Evolutionary conservation across 2,888 invertebrate species (phyloP).

Genomic region (Zhuqinia jingwanae): DNA sequence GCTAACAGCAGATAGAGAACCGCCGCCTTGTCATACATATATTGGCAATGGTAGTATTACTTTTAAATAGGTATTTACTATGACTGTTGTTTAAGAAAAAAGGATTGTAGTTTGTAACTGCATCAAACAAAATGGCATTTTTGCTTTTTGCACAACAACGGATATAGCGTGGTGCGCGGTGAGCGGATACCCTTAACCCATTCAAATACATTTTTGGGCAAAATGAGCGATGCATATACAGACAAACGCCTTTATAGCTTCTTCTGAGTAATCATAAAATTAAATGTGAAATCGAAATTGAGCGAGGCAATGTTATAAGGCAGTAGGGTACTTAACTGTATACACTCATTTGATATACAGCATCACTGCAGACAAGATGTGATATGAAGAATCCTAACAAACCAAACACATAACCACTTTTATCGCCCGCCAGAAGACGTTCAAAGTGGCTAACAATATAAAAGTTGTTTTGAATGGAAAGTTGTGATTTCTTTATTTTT

Average conservation of each 20-base stretch:
- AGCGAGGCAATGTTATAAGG: conserved; percentile 22
- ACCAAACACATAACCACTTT: conserved; percentile 17
- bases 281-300: conserved; percentile 65
- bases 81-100: too few relatives aligned
- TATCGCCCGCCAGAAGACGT: conserved; percentile 4
- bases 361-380: conserved; percentile 27
- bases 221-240: not conserved
- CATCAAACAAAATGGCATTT: too few relatives aligned
- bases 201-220: not conserved
- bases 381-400: too few relatives aligned
- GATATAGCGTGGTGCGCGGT: too few relatives aligned
- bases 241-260: not conserved
- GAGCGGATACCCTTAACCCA: too few relatives aligned
- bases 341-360: not conserved
- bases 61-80: too few relatives aligned
- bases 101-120: too few relatives aligned
- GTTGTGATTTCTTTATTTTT: conserved; percentile 51
- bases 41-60: too few relatives aligned
- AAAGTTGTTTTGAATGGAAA: conserved; percentile 61
- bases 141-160: too few relatives aligned
- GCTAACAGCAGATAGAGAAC: too few relatives aligned
- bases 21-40: too few relatives aligned
- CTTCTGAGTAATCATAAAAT: not conserved
- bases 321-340: conserved; percentile 3
- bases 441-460: not conserved